Evolutionary conservation across 2,797 vertebrate species (phyloP), one percentile per base, ranked within the genome.

Genomic region (Steatocranus sp.): DNA sequence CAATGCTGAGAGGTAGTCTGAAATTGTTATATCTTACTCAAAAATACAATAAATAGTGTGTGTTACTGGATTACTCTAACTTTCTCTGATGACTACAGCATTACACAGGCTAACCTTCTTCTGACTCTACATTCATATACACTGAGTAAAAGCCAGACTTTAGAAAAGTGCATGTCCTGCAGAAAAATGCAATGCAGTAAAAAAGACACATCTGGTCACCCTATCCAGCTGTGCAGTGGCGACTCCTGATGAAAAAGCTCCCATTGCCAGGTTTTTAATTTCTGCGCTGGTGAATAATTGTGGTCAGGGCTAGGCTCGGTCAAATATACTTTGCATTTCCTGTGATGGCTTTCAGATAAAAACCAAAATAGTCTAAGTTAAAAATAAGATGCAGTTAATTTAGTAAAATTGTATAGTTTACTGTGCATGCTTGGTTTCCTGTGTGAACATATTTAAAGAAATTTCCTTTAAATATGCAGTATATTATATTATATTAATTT

Each of bases 271-370:
- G 36, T 6, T 66, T 25, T 41, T 23, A 38, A 66, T 66, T 41
- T 38, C 12, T 23, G 0, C 0, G 0, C 8, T 41, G 7, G 5
- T 66, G 12, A 66, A 66, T 41, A 66, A 66, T 15, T 66, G 36
- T 1, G n/a, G 20, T 23, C 61, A 23, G 34, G 0, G 34, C 12
- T 66, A 41, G 0, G 3, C 8, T 66, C 5, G 0, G 12, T 66
- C 5, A 66, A 63, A 66, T 41, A 10, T 3, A 15, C 61, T 23
- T 66, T 15, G 36, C 7, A 23, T 66, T 41, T 66, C n/a, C 20
- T 66, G 36, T 25, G 36, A 66, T 38, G 32, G 34, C n/a, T 66
- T 66, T 15, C n/a, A 20, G 1, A 63, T 63, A 63, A 38, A 63
- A 63, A n/a, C 11, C n/a, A 9, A 12, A 63, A 38, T 3, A 43